Base-by-base conservation (phyloP, 2,888 invertebrate genomes). In the Orchesella flavescens region DNA sequence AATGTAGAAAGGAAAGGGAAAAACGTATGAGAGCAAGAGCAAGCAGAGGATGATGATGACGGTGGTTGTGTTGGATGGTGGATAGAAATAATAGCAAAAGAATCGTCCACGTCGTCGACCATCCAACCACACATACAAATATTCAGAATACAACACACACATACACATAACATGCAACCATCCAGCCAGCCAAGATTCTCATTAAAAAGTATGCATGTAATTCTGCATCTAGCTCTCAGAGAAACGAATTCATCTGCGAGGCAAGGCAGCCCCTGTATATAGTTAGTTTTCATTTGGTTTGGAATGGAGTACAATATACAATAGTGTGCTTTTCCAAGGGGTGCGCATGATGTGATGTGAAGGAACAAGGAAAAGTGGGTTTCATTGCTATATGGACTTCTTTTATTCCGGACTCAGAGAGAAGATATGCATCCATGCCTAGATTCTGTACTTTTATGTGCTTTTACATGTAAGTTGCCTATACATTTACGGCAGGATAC, bases 401-500 rank as follows among this genome's bases (percentile, higher is more conserved):
- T n/a, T n/a, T n/a, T n/a, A n/a, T n/a, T 34, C 34, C 7, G 34
- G 2, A 4, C 34, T 34, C 7, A 34, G 34, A 4, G 34, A 34
- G 2, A 34, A 34, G 2, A 34, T 34, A 34, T 34, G 7, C 34
- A 34, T 34, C 34, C 34, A 7, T 34, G 34, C 7, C 7, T 34
- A 7, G 34, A n/a, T n/a, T n/a, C n/a, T n/a, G n/a, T n/a, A n/a
- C n/a, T 34, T 34, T 34, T 34, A 34, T 34, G 34, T 34, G 59
- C 72, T 72, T 72, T 72, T 34, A 59, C 72, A 43, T 59, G 59
- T 15, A 59, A 59, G 43, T 2, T 53, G 2, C 15, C 21, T 55
- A 72, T 71, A 46, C 63, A 79, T 65, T 79, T 79, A 79, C 80
- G 80, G 80, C 59, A 73, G 66, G 66, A 53, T 44, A 80, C 80